Percentiles rank a stretch among this genome's conserved stretches.
Evolutionary conservation across 2,113 vertebrate species (phyloP).

Genomic region (Hyperopisus bebe): DNA sequence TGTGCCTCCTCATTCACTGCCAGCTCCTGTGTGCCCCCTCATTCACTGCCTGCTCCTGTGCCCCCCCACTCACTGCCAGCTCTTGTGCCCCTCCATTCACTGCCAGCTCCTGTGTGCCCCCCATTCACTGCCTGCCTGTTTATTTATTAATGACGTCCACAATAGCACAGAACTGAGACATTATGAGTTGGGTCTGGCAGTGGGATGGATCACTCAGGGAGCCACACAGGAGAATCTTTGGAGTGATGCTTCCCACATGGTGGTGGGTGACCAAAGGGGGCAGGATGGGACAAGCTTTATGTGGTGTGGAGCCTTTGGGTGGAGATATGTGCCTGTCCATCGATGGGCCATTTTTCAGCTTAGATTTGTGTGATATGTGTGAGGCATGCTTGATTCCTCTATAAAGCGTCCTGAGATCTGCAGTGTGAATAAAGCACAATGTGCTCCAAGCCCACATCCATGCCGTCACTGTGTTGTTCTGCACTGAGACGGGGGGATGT

Average conservation of each 20-base stretch:
- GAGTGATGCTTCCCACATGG: neutral
- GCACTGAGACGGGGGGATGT: constrained; percentile 21
- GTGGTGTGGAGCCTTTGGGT: neutral
- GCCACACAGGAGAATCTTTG: neutral
- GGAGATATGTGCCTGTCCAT: neutral
- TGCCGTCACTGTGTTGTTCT: neutral
- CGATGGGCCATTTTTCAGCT: neutral
- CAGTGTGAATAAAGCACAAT: neutral
- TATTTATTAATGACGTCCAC: too few relatives aligned
- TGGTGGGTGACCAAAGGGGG: neutral
- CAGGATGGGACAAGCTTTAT: neutral
- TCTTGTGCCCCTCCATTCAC: too few relatives aligned
- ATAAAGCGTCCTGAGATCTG: neutral
- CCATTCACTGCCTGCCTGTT: too few relatives aligned
- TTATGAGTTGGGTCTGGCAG: too few relatives aligned
- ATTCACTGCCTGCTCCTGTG: too few relatives aligned
- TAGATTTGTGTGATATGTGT: neutral
- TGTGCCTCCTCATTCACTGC: too few relatives aligned
- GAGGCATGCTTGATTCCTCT: neutral
- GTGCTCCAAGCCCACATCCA: neutral
- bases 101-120: too few relatives aligned
- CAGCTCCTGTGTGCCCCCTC: neutral
- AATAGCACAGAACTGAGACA: too few relatives aligned
- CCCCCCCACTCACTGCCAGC: too few relatives aligned
- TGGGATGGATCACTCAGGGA: neutral